phyloP scores from a whole-genome alignment of 2,113 vertebrate genomes.

The Lanius ludovicianus region DNA sequence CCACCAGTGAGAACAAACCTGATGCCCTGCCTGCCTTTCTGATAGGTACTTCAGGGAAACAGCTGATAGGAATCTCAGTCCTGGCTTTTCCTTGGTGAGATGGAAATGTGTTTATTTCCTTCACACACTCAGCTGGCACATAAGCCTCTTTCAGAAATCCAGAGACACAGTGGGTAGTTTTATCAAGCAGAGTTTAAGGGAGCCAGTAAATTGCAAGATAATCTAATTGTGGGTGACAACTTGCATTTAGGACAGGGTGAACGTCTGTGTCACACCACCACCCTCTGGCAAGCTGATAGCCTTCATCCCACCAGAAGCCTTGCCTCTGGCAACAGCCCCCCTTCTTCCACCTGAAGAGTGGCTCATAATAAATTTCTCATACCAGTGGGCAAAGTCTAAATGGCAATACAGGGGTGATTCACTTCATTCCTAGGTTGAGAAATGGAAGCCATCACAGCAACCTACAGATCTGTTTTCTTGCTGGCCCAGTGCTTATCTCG shows the following conservation, averaged over 20 bases:
- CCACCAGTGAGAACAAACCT: not conserved
- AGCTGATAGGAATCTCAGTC: not conserved
- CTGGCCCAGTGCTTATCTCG: not conserved
- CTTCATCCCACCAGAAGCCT: not conserved
- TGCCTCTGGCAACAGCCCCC: not conserved
- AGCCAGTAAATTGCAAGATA: not conserved
- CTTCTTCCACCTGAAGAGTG: not conserved
- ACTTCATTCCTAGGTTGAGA: not conserved
- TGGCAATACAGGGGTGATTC: not conserved
- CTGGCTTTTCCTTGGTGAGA: not conserved
- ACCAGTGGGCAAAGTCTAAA: not conserved
- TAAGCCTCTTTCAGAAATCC: constrained; percentile 1
- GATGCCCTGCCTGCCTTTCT: not conserved
- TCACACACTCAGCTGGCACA: not conserved
- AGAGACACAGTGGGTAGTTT: not conserved
- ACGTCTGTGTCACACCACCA: not conserved
- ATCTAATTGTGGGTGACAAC: not conserved
- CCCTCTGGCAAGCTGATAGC: not conserved
- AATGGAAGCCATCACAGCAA: not conserved
- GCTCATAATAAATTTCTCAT: not conserved
- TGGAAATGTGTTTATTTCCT: not conserved
- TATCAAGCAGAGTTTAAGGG: not conserved
- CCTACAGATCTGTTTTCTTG: not conserved
- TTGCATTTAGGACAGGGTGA: not conserved
- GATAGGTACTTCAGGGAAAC: not conserved